Conservation (phyloP, 1,140 invertebrate species). For the Drosophila guanche region DNA sequence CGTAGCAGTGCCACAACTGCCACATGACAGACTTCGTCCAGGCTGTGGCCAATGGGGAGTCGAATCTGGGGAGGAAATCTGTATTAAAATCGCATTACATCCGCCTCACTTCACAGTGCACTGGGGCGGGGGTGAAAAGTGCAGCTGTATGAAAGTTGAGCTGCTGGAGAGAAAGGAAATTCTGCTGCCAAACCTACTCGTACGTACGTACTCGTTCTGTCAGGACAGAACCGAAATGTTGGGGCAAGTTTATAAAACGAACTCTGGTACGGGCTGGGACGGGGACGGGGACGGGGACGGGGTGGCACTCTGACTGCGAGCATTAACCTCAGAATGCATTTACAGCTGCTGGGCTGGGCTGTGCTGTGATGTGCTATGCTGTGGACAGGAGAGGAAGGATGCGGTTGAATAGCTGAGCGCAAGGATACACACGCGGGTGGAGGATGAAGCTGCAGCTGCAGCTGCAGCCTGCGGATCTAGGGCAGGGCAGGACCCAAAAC, state of each 20-base stretch:
- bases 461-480: slow-evolving; percentile 15
- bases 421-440: neutral
- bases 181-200: slow-evolving; percentile 60
- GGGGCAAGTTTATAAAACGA: slow-evolving; percentile 74
- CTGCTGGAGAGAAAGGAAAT: slow-evolving; percentile 44
- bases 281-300: slow-evolving; percentile 17
- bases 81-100: slow-evolving; percentile 79
- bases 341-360: slow-evolving; percentile 24
- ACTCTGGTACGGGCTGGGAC: slow-evolving; percentile 23
- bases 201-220: neutral
- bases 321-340: slow-evolving; percentile 78
- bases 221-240: slow-evolving; percentile 53
- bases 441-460: slow-evolving; percentile 48
- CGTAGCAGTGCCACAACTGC: slow-evolving; percentile 16
- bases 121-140: slow-evolving; percentile 20
- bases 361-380: too few relatives aligned
- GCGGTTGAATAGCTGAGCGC: slow-evolving; percentile 9
- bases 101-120: slow-evolving; percentile 69
- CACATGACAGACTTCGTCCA: slow-evolving; percentile 55
- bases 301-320: slow-evolving; percentile 52
- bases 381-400: neutral
- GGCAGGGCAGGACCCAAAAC: neutral
- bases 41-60: slow-evolving; percentile 21
- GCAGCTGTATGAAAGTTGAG: slow-evolving; percentile 48
- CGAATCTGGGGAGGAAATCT: slow-evolving; percentile 50